Conservation (phyloP, 2,797 vertebrate species). For the Pitangus sulphuratus region DNA sequence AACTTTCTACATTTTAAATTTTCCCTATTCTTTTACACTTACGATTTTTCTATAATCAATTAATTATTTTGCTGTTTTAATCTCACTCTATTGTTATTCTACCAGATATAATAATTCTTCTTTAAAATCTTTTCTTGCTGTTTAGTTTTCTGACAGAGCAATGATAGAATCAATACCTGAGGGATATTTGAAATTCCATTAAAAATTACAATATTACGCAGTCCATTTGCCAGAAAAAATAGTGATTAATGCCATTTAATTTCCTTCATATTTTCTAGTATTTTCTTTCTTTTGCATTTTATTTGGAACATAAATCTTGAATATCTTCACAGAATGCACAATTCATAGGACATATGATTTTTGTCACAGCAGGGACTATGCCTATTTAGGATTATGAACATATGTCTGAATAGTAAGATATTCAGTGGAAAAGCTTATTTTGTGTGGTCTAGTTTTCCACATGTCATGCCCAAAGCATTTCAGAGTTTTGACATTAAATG, state of each 20-base stretch:
- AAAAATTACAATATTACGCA: neutral
- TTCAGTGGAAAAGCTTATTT: neutral
- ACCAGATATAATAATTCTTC: constrained; percentile 21
- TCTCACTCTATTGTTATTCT: neutral
- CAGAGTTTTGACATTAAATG: neutral
- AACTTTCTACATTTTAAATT: neutral
- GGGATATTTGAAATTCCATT: neutral
- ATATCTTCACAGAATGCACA: neutral
- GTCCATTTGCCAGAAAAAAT: neutral
- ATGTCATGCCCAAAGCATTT: neutral
- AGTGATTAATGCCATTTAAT: neutral
- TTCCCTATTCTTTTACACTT: neutral
- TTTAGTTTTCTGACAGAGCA: constrained; percentile 34
- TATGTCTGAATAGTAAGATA: neutral
- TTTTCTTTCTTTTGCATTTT: neutral
- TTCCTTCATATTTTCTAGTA: neutral
- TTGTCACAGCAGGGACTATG: neutral
- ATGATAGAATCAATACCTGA: neutral
- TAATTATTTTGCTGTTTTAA: constrained; percentile 4
- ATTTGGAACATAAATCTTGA: neutral
- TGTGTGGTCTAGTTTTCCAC: neutral
- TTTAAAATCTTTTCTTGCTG: constrained; percentile 33
- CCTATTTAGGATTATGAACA: neutral
- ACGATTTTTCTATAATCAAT: constrained; percentile 21
- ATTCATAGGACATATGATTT: neutral